Percentiles rank a stretch among this genome's conserved stretches.
Conservation (phyloP, 2,888 invertebrate genomes). For the Agriopis leucophaearia region DNA sequence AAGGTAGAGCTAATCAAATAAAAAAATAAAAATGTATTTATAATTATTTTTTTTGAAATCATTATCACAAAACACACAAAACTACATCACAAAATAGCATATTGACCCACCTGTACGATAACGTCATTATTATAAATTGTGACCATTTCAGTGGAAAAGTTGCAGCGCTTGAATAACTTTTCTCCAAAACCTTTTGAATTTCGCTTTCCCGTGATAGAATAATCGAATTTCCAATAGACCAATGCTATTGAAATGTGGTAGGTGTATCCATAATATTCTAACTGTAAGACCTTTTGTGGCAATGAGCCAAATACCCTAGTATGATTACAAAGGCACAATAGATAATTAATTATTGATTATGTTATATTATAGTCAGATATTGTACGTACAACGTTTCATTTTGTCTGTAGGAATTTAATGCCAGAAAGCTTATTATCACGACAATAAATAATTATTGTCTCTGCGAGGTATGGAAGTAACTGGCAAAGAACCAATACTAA, state of each 20-base stretch:
- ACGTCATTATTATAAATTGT: neutral
- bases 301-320: constrained; percentile 8
- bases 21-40: too few relatives aligned
- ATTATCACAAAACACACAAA: too few relatives aligned
- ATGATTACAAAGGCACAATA: constrained; percentile 12
- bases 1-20: too few relatives aligned
- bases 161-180: constrained; percentile 12
- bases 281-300: constrained; percentile 11
- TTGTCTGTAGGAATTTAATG: neutral
- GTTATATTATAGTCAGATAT: constrained; percentile 2
- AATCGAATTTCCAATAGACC: constrained; percentile 9
- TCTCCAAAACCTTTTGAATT: constrained; percentile 20
- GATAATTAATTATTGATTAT: constrained; percentile 9
- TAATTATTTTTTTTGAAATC: too few relatives aligned
- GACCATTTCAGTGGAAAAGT: constrained; percentile 6
- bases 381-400: neutral
- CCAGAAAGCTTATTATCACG: too few relatives aligned
- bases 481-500: too few relatives aligned
- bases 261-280: constrained; percentile 6
- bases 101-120: neutral
- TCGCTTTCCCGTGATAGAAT: constrained; percentile 26
- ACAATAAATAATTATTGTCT: too few relatives aligned
- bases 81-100: neutral
- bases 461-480: too few relatives aligned
- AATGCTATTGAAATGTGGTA: constrained; percentile 9